phyloP scores from a whole-genome alignment of 2,888 invertebrate species.

The Calephelis perditalis region DNA sequence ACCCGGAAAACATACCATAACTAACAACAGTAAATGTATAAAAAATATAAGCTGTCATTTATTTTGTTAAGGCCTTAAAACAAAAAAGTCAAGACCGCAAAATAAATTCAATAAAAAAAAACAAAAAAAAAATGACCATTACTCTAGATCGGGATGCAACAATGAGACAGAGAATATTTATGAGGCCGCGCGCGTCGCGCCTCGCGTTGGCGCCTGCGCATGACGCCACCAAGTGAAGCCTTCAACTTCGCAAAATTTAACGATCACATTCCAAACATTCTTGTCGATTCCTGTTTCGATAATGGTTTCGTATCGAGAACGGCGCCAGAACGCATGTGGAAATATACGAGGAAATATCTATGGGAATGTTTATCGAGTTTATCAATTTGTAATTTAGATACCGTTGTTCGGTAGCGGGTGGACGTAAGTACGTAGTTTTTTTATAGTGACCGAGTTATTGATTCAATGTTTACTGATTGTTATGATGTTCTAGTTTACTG shows the following conservation, averaged over 20 bases:
- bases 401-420: background rate
- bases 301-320: slow-evolving; percentile 46
- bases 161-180: slow-evolving; percentile 34
- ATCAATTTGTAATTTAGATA: background rate
- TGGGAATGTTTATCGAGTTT: background rate
- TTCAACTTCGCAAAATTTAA: slow-evolving; percentile 56
- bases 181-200: slow-evolving; percentile 32
- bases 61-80: too few relatives aligned
- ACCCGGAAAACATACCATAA: too few relatives aligned
- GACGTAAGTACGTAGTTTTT: background rate
- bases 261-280: slow-evolving; percentile 60
- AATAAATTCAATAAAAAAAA: too few relatives aligned
- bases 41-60: too few relatives aligned
- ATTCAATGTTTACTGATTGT: too few relatives aligned
- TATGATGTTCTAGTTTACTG: too few relatives aligned
- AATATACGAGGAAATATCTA: slow-evolving; percentile 27
- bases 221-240: slow-evolving; percentile 44
- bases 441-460: too few relatives aligned
- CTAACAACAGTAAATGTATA: too few relatives aligned
- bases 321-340: slow-evolving; percentile 38
- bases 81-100: too few relatives aligned
- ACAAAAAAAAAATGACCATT: too few relatives aligned
- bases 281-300: slow-evolving; percentile 52
- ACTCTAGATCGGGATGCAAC: slow-evolving; percentile 31
- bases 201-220: slow-evolving; percentile 49